Conservation (phyloP, 2,797 vertebrate species). For the Sciurus vulgaris region DNA sequence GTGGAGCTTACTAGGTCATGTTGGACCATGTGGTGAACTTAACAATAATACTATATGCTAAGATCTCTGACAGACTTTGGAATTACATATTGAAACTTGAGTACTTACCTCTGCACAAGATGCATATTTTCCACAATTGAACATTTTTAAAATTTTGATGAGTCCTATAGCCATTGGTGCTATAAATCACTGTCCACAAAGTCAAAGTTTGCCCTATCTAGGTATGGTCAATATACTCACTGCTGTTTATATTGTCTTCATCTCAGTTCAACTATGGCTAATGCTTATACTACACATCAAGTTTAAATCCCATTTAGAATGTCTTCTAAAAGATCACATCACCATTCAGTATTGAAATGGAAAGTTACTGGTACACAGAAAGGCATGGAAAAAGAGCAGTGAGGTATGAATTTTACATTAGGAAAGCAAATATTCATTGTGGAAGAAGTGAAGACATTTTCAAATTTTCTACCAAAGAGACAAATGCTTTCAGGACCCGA, state of each 20-base stretch:
- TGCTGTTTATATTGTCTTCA: constrained; percentile 2
- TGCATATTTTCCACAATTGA: not conserved
- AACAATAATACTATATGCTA: not conserved
- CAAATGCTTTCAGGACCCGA: not conserved
- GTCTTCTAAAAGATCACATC: constrained; percentile 43
- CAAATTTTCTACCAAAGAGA: not conserved
- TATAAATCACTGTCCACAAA: constrained; percentile 37
- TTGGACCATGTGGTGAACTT: not conserved
- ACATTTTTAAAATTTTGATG: constrained; percentile 26
- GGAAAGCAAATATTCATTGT: constrained; percentile 48
- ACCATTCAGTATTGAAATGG: constrained; percentile 31
- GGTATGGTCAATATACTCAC: not conserved
- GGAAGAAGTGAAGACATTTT: constrained; percentile 29
- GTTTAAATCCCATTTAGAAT: constrained; percentile 49
- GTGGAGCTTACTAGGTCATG: not conserved
- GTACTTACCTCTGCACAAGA: not conserved
- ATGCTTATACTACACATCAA: not conserved
- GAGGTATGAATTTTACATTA: not conserved
- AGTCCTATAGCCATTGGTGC: not conserved
- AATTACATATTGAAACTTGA: not conserved
- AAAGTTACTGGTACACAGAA: constrained; percentile 20
- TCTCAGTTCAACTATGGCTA: not conserved
- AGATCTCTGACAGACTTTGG: not conserved
- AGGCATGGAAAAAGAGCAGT: constrained; percentile 6
- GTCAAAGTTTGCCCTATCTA: not conserved